Percentiles rank a stretch among this genome's conserved stretches.
Evolutionary conservation across 2,113 vertebrate species (phyloP).

Genomic region (Tachuris rubrigastra): DNA sequence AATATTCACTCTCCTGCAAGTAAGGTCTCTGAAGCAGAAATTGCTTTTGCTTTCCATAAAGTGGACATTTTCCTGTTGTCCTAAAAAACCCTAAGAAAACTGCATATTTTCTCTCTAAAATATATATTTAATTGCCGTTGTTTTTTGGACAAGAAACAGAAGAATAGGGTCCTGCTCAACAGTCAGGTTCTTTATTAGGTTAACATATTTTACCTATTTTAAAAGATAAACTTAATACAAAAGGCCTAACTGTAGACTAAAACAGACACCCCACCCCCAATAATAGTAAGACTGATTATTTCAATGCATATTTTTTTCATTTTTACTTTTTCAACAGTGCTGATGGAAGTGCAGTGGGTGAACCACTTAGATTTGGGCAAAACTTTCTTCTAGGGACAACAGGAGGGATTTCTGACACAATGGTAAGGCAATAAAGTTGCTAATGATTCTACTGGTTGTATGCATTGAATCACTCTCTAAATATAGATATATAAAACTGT

Average conservation of each 20-base stretch:
- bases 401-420: constrained; percentile 67
- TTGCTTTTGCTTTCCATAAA: background rate
- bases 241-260: background rate
- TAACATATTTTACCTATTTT: background rate
- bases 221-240: background rate
- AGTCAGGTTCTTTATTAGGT: background rate
- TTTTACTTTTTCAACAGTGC: constrained; percentile 31
- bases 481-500: background rate
- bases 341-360: constrained; percentile 55
- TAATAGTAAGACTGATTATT: background rate
- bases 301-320: background rate
- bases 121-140: background rate
- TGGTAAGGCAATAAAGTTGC: constrained; percentile 65
- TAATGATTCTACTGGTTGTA: background rate
- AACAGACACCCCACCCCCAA: background rate
- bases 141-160: background rate
- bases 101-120: background rate
- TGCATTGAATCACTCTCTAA: background rate
- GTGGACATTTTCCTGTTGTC: background rate
- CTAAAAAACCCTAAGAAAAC: background rate
- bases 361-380: constrained; percentile 75
- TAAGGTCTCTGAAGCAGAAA: background rate
- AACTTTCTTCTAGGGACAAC: constrained; percentile 75
- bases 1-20: background rate
- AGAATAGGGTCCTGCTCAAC: background rate